phyloP scores from a whole-genome alignment of 2,888 invertebrate genomes.

The Melinopterus prodromus region DNA sequence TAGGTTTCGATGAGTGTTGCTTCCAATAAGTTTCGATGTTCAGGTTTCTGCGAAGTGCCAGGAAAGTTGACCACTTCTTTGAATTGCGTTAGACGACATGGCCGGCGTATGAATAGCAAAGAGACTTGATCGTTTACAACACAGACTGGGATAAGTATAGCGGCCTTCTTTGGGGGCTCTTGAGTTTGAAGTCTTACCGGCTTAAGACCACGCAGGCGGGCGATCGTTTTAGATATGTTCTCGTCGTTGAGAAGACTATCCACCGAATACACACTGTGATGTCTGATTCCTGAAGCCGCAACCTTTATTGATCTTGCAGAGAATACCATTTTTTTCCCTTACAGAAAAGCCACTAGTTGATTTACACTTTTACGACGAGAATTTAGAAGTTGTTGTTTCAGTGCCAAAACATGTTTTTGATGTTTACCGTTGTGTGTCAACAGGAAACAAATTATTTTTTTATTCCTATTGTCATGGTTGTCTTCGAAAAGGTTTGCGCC shows the following conservation, averaged over 20 bases:
- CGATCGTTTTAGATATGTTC: conserved; percentile 67
- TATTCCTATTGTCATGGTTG: background rate
- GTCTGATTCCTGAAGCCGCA: background rate
- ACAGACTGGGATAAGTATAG: conserved; percentile 86
- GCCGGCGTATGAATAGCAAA: conserved; percentile 82
- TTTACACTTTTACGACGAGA: background rate
- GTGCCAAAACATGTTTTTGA: background rate
- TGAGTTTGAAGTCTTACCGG: conserved; percentile 60
- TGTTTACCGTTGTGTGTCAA: background rate
- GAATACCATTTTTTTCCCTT: background rate
- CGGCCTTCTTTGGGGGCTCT: conserved; percentile 66
- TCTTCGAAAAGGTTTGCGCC: background rate
- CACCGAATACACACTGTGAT: conserved; percentile 47
- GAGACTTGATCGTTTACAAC: conserved; percentile 72
- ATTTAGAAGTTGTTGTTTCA: background rate
- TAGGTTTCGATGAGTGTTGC: conserved; percentile 70
- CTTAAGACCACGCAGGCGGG: conserved; percentile 66
- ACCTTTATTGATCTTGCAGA: background rate
- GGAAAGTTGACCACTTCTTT: conserved; percentile 81
- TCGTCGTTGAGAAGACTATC: conserved; percentile 65
- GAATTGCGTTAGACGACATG: conserved; percentile 72
- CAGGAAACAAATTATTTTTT: background rate
- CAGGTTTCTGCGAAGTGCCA: conserved; percentile 77
- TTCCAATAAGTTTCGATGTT: conserved; percentile 57
- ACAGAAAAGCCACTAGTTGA: background rate